phyloP scores from a whole-genome alignment of 2,113 vertebrate species.

The Ornithorhynchus anatinus region DNA sequence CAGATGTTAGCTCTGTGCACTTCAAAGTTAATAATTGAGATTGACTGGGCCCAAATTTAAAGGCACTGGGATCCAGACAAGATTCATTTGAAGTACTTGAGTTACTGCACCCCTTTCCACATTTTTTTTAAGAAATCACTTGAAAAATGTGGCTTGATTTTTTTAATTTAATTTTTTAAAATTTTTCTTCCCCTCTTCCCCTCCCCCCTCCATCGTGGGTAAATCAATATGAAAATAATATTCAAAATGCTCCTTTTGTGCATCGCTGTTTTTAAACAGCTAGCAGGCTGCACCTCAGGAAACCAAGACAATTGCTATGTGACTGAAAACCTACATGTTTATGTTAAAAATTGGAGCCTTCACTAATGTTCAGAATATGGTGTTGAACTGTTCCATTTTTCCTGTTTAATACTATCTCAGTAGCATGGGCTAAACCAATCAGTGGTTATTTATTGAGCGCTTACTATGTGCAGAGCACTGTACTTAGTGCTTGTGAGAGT shows the following conservation, averaged over 20 bases:
- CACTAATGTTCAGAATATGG: no score
- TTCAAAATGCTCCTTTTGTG: not conserved
- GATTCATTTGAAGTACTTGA: not conserved
- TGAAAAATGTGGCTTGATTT: not conserved
- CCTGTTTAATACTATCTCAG: not conserved
- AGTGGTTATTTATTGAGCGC: not conserved
- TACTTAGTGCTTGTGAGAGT: not conserved
- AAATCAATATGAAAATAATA: constrained; percentile 11
- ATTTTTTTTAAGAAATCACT: no score
- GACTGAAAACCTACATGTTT: not conserved
- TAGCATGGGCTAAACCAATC: not conserved
- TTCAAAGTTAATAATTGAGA: constrained; percentile 13
- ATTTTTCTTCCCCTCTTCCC: not conserved
- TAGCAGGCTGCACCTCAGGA: constrained; percentile 1
- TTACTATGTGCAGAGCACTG: constrained; percentile 3
- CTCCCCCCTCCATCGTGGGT: not conserved
- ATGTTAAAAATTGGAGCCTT: not conserved
- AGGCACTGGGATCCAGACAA: not conserved
- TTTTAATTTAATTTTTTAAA: not conserved
- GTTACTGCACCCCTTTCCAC: no score
- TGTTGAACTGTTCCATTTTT: not conserved
- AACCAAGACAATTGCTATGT: not conserved
- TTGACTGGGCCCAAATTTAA: not conserved
- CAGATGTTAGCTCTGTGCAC: constrained; percentile 3
- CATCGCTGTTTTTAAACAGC: not conserved